Evolutionary conservation across 2,888 invertebrate genomes (phyloP).

Genomic region (Limnephilus rhombicus): DNA sequence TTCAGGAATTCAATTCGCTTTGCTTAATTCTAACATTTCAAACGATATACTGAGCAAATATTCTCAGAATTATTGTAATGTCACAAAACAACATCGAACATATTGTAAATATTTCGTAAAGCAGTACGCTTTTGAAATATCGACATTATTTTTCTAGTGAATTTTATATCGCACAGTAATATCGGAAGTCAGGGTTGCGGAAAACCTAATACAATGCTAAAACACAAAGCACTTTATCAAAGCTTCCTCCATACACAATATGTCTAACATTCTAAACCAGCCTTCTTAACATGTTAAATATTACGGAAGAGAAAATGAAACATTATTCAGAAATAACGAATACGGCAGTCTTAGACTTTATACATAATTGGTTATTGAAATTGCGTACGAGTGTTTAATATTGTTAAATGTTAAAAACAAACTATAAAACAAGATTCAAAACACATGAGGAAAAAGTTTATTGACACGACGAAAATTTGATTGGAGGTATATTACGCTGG

Average conservation of each 20-base stretch:
- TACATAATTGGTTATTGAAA: background rate
- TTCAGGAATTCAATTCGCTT: no score
- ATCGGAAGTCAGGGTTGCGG: background rate
- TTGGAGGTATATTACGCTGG: background rate
- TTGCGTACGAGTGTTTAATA: background rate
- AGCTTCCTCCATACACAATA: background rate
- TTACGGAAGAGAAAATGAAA: background rate
- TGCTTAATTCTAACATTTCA: no score
- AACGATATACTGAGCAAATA: background rate
- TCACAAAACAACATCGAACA: background rate
- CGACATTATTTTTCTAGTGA: background rate
- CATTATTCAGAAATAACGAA: background rate
- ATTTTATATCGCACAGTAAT: background rate
- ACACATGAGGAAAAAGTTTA: background rate
- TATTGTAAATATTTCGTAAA: background rate
- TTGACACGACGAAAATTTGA: no score
- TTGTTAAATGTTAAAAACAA: background rate
- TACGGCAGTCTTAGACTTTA: background rate
- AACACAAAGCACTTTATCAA: conserved; percentile 1
- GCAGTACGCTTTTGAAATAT: background rate
- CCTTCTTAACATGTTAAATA: background rate
- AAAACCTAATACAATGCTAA: background rate
- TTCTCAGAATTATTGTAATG: background rate
- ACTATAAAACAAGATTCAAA: background rate
- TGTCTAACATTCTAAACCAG: background rate